Evolutionary conservation across 2,113 vertebrate species (phyloP).

Genomic region (Equus przewalskii): DNA sequence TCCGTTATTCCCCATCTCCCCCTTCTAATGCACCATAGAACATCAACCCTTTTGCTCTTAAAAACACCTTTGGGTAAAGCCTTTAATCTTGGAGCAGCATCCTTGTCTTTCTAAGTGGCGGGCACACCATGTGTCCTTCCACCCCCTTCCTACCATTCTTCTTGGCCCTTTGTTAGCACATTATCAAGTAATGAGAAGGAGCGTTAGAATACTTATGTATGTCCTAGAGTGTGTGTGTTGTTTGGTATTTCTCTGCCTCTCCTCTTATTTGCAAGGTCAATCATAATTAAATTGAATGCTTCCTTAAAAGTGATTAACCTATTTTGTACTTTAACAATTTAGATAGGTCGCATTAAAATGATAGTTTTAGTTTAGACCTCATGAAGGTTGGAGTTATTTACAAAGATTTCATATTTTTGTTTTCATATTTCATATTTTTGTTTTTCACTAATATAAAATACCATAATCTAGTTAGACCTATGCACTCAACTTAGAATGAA

Average conservation of each 20-base stretch:
- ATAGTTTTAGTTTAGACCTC: not conserved
- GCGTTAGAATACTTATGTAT: not conserved
- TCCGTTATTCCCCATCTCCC: not conserved
- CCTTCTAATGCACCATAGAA: not conserved
- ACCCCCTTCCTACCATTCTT: not conserved
- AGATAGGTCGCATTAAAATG: not conserved
- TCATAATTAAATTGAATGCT: constrained; percentile 28
- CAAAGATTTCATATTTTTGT: not conserved
- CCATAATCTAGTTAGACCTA: constrained; percentile 62
- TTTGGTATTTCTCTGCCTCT: constrained; percentile 37
- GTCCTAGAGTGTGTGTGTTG: not conserved
- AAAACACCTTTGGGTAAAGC: not conserved
- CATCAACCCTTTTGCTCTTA: not conserved
- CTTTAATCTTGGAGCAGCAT: not conserved
- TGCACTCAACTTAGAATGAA: constrained; percentile 79
- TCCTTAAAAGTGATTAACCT: not conserved
- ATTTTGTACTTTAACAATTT: constrained; percentile 47
- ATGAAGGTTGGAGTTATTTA: constrained; percentile 22
- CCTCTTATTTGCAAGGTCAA: constrained; percentile 23
- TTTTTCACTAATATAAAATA: constrained; percentile 51
- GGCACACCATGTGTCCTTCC: not conserved
- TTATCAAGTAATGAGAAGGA: constrained; percentile 44
- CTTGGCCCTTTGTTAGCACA: not conserved
- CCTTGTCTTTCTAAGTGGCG: not conserved
- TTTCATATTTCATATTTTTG: not conserved